A percentile compares a stretch with the other conserved stretches of the same genome.
These are phyloP conservation scores for Aproaerema taeniolella DNA, from an alignment of 2,888 invertebrate genomes.

Conservation along the genomic window DNA sequence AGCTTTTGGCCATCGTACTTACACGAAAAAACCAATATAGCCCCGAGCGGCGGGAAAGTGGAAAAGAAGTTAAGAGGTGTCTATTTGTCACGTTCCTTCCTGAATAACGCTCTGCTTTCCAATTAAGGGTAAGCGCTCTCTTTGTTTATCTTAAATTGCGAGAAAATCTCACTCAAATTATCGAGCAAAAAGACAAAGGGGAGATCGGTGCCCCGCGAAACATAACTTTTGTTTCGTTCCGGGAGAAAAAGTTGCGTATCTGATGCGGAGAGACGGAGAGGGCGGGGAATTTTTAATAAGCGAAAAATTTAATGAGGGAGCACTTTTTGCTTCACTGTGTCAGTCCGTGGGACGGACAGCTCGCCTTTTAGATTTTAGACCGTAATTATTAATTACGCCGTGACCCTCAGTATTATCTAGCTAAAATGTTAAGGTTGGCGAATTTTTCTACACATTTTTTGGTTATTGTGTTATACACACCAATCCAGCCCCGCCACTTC, in stretches of 20 bases:
- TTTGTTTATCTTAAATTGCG: slow-evolving; percentile 78
- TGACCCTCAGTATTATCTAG: background rate
- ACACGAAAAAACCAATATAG: slow-evolving; percentile 71
- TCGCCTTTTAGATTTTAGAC: slow-evolving; percentile 34
- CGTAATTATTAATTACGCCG: slow-evolving; percentile 36
- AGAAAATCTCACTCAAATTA: slow-evolving; percentile 78
- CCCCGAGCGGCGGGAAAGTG: slow-evolving; percentile 64
- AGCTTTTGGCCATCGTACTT: slow-evolving; percentile 49
- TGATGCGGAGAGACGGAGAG: slow-evolving; percentile 55
- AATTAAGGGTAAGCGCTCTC: slow-evolving; percentile 77
- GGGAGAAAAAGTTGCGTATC: slow-evolving; percentile 70
- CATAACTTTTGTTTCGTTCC: slow-evolving; percentile 67
- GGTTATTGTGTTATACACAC: no score
- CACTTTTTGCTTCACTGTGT: slow-evolving; percentile 56
- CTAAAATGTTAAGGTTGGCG: background rate
- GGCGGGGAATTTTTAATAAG: slow-evolving; percentile 76
- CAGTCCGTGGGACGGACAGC: slow-evolving; percentile 45
- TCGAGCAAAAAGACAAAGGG: slow-evolving; percentile 71
- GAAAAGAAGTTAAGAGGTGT: slow-evolving; percentile 78
- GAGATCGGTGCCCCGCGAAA: slow-evolving; percentile 59
- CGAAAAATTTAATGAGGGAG: slow-evolving; percentile 75
- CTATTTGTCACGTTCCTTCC: slow-evolving; percentile 77
- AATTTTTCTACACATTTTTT: no score
- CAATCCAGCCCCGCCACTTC: no score
- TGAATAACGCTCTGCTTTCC: slow-evolving; percentile 76